phyloP scores from a whole-genome alignment of 2,888 invertebrate species.

The Mimas tiliae region DNA sequence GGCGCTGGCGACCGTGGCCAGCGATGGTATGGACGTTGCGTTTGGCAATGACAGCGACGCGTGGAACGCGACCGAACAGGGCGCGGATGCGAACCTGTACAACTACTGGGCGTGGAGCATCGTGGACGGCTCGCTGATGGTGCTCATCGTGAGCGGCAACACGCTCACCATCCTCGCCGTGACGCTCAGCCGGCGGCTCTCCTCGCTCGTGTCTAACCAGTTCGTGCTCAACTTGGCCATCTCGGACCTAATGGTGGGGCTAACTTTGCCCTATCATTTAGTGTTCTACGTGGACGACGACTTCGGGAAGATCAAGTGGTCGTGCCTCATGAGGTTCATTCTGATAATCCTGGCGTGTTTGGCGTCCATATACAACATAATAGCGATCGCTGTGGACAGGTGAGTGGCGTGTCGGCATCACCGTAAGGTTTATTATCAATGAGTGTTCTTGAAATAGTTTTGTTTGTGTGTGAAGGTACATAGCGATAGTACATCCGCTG shows the following conservation, averaged over 20 bases:
- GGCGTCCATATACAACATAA: constrained; percentile 91
- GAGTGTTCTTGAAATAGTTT: not conserved
- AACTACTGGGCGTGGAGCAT: constrained; percentile 87
- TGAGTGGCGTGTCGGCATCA: constrained; percentile 44
- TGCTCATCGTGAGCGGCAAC: constrained; percentile 89
- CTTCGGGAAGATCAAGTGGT: constrained; percentile 85
- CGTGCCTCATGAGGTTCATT: constrained; percentile 89
- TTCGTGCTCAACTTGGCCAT: constrained; percentile 92
- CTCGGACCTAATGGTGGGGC: constrained; percentile 91
- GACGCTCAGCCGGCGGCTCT: constrained; percentile 87
- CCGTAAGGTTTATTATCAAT: not conserved
- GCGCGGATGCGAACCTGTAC: constrained; percentile 61
- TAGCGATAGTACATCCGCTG: constrained; percentile 91
- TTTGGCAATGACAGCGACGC: constrained; percentile 70
- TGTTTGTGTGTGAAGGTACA: constrained; percentile 77
- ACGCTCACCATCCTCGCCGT: constrained; percentile 90
- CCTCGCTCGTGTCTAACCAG: constrained; percentile 89
- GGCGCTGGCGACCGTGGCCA: constrained; percentile 78
- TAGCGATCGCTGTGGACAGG: constrained; percentile 91
- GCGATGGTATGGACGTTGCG: constrained; percentile 82
- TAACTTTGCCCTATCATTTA: constrained; percentile 91
- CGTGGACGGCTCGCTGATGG: constrained; percentile 87
- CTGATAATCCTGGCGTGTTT: constrained; percentile 90
- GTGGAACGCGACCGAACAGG: constrained; percentile 66
- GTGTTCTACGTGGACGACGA: constrained; percentile 88